phyloP scores from a whole-genome alignment of 53 echinoderm and acorn worm genomes.

The Glandiceps talaboti region DNA sequence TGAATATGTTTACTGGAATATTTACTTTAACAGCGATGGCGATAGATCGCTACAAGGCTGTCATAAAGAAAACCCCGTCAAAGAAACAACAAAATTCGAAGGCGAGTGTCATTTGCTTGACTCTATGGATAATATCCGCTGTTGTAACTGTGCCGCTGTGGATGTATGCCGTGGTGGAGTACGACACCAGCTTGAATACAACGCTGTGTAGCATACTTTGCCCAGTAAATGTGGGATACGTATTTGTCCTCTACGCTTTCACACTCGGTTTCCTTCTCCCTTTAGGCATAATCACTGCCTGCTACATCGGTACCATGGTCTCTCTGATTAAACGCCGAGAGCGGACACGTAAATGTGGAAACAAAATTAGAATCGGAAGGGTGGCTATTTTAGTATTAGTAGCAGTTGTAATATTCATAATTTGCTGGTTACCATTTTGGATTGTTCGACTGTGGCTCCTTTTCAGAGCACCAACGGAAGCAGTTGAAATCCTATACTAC shows the following conservation, averaged over 20 bases:
- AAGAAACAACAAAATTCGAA: slow-evolving; percentile 56
- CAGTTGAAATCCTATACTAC: slow-evolving; percentile 15
- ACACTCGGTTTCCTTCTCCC: slow-evolving; percentile 77
- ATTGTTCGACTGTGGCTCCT: slow-evolving; percentile 11
- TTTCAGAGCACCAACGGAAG: neutral
- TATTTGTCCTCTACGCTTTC: slow-evolving; percentile 27
- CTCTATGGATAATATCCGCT: slow-evolving; percentile 24
- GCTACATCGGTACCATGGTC: slow-evolving; percentile 81
- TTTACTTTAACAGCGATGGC: slow-evolving; percentile 58
- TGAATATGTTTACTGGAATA: slow-evolving; percentile 7
- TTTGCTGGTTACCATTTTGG: slow-evolving; percentile 84
- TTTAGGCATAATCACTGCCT: slow-evolving; percentile 53
- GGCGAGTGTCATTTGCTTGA: slow-evolving; percentile 38
- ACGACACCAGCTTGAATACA: neutral
- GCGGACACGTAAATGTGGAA: slow-evolving; percentile 67
- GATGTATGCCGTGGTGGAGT: neutral
- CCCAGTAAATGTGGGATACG: neutral
- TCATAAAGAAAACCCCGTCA: slow-evolving; percentile 57
- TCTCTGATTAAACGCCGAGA: slow-evolving; percentile 74
- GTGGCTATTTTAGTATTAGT: slow-evolving; percentile 91
- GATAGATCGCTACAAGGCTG: slow-evolving; percentile 60
- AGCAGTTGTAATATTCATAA: slow-evolving; percentile 78
- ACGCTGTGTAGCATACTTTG: neutral
- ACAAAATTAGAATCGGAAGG: slow-evolving; percentile 87
- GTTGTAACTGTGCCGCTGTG: neutral